Conservation (phyloP, 2,888 invertebrate genomes). For the Athetis lepigone region DNA sequence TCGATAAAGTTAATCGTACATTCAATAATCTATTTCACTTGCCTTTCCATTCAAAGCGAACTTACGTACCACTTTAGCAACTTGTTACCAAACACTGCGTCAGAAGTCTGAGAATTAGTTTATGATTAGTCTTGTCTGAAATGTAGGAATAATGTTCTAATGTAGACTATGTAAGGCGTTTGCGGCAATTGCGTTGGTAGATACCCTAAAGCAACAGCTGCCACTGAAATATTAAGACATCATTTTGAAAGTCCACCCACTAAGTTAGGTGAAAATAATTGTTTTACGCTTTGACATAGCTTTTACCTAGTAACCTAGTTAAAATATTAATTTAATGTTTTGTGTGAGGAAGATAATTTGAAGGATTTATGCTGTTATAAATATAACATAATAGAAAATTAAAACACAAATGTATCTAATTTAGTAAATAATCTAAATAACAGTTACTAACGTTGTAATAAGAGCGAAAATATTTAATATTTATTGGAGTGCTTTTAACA, state of each 20-base stretch:
- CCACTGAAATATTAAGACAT: slow-evolving; percentile 20
- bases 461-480: too few species aligned
- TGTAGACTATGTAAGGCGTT: slow-evolving; percentile 21
- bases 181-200: slow-evolving; percentile 50
- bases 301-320: neutral
- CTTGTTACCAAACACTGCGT: slow-evolving; percentile 71
- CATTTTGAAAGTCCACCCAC: slow-evolving; percentile 14
- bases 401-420: neutral
- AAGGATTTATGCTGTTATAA: too few species aligned
- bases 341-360: neutral
- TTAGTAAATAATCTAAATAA: neutral
- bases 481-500: neutral
- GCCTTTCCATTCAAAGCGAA: slow-evolving; percentile 73
- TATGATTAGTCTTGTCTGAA: slow-evolving; percentile 74
- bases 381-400: too few species aligned
- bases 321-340: neutral
- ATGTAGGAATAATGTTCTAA: slow-evolving; percentile 36
- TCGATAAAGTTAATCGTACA: slow-evolving; percentile 63
- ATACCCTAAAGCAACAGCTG: slow-evolving; percentile 45
- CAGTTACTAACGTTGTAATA: neutral
- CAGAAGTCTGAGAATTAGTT: slow-evolving; percentile 70
- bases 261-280: slow-evolving; percentile 12
- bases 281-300: slow-evolving; percentile 3
- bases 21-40: slow-evolving; percentile 73
- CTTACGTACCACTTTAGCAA: slow-evolving; percentile 74